A percentile compares a stretch with the other conserved stretches of the same genome.
phyloP scores from a whole-genome alignment of 1,140 invertebrate species.

The Aethina tumida region DNA sequence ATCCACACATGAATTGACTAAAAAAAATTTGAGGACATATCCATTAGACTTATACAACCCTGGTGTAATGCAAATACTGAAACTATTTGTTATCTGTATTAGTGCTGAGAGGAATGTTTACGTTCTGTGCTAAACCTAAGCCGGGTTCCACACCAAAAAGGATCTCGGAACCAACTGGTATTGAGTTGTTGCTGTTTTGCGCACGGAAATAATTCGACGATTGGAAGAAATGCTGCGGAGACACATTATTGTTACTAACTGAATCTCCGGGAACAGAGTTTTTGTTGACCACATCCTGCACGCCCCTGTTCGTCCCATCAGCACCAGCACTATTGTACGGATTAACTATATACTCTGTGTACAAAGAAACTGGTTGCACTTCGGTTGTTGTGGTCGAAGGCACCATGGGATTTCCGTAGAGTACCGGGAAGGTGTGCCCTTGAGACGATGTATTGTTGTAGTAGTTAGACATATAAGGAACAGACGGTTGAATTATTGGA shows the following conservation, averaged over 20 bases:
- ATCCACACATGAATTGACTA: too few relatives aligned
- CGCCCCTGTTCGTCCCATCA: background rate
- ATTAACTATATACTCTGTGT: slow-evolving; percentile 41
- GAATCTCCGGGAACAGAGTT: background rate
- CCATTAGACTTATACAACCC: too few relatives aligned
- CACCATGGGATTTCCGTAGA: slow-evolving; percentile 14
- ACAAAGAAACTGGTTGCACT: slow-evolving; percentile 37
- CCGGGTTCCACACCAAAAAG: slow-evolving; percentile 37
- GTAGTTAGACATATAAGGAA: slow-evolving; percentile 6
- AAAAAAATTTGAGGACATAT: too few relatives aligned
- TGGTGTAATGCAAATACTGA: background rate
- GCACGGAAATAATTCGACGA: slow-evolving; percentile 45
- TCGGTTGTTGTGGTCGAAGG: slow-evolving; percentile 9
- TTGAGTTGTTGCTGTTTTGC: slow-evolving; percentile 33
- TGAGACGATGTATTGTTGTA: background rate
- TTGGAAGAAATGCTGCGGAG: slow-evolving; percentile 20
- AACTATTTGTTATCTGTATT: slow-evolving; percentile 7
- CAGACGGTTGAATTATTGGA: slow-evolving; percentile 1
- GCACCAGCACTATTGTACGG: slow-evolving; percentile 36
- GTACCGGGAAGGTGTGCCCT: slow-evolving; percentile 18
- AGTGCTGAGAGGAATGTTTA: slow-evolving; percentile 1
- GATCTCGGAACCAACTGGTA: slow-evolving; percentile 45
- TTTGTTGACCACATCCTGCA: background rate
- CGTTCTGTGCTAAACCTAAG: background rate
- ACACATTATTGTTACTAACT: slow-evolving; percentile 7